Conservation (phyloP, 1,140 invertebrate species). For the Drosophila mojavensis region DNA sequence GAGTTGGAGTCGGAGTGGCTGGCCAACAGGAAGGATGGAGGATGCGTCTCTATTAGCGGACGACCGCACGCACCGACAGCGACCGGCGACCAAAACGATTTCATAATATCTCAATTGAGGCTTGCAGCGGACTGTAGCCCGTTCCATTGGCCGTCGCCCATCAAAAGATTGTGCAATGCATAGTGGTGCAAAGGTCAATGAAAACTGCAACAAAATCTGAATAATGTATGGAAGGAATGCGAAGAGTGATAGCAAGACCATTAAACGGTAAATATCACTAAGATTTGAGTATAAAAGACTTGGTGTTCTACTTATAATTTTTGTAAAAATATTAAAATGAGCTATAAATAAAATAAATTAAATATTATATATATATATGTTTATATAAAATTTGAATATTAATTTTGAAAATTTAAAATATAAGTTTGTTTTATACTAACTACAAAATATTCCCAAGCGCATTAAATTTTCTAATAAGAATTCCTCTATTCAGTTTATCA, state of each 20-base stretch:
- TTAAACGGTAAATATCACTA: too few species aligned
- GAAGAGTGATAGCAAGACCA: too few species aligned
- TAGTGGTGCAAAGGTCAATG: constrained; percentile 3
- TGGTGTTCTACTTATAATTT: too few species aligned
- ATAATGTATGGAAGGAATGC: too few species aligned
- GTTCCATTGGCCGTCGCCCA: constrained; percentile 50
- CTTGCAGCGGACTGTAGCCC: constrained; percentile 30
- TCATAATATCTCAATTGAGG: constrained; percentile 79
- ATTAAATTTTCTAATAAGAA: background rate
- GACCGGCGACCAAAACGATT: constrained; percentile 55
- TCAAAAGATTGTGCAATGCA: constrained; percentile 29
- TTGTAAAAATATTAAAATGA: too few species aligned
- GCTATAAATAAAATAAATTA: too few species aligned
- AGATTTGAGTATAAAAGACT: too few species aligned
- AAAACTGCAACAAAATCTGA: background rate
- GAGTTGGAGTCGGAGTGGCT: background rate
- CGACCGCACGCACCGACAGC: constrained; percentile 68
- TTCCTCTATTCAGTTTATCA: background rate
- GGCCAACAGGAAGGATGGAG: constrained; percentile 39
- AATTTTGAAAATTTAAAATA: too few species aligned
- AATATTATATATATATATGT: too few species aligned
- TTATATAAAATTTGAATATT: too few species aligned
- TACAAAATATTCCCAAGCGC: too few species aligned
- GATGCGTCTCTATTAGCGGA: constrained; percentile 69
- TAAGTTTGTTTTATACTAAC: too few species aligned